Conservation (phyloP, 2,888 invertebrate genomes). For the Fragum whitleyi region DNA sequence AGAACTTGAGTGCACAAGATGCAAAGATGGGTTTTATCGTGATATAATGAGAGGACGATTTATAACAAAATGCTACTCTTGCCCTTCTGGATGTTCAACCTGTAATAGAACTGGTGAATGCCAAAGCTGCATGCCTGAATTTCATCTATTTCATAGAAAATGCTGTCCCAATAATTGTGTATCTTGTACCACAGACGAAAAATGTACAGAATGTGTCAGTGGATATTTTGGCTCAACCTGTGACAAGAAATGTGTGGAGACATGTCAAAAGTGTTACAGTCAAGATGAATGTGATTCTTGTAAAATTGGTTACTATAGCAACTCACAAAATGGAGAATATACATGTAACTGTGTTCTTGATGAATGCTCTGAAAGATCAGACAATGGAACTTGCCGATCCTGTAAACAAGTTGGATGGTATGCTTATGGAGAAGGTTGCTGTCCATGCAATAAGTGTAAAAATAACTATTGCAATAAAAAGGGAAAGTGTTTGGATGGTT, state of each 20-base stretch:
- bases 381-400: background rate
- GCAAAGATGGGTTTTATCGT: background rate
- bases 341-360: background rate
- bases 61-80: conserved; percentile 1
- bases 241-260: background rate
- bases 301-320: background rate
- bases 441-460: background rate
- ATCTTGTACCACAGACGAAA: background rate
- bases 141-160: background rate
- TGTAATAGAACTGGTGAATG: conserved; percentile 12
- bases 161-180: background rate
- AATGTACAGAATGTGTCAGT: background rate
- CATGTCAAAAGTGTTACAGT: conserved; percentile 5
- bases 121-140: conserved; percentile 1
- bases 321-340: background rate
- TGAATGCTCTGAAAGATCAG: background rate
- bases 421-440: background rate
- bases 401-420: conserved; percentile 19
- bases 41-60: background rate
- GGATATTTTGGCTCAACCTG: conserved; percentile 5
- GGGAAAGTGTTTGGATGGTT: background rate
- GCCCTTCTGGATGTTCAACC: conserved; percentile 8
- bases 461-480: background rate
- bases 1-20: background rate
- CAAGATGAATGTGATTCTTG: conserved; percentile 5